These are phyloP conservation scores for Anarsia innoxiella DNA, from an alignment of 2,888 invertebrate species.

Conservation along the genomic window DNA sequence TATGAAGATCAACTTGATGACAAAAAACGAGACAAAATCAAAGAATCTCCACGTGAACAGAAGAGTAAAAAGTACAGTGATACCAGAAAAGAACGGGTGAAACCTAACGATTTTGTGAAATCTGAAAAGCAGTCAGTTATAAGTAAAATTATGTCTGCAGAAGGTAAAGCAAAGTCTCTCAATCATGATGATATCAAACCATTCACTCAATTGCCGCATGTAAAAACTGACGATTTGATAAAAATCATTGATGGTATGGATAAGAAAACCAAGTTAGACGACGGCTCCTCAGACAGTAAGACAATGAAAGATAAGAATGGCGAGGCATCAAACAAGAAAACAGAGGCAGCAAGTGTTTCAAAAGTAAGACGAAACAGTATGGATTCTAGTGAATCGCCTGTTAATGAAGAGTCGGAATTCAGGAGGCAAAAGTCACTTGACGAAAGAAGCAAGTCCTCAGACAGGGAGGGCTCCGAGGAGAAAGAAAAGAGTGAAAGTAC, in stretches of 20 bases:
- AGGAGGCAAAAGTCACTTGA: slow-evolving; percentile 75
- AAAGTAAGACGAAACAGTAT: slow-evolving; percentile 56
- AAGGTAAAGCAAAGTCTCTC: slow-evolving; percentile 48
- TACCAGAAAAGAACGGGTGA: slow-evolving; percentile 62
- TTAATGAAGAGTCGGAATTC: slow-evolving; percentile 50
- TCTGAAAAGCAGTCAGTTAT: slow-evolving; percentile 56
- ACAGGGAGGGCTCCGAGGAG: slow-evolving; percentile 71
- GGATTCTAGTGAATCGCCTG: slow-evolving; percentile 45
- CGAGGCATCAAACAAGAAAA: slow-evolving; percentile 38
- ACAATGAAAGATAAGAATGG: slow-evolving; percentile 49
- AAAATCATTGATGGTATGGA: slow-evolving; percentile 66
- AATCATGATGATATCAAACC: slow-evolving; percentile 68
- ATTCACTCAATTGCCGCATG: slow-evolving; percentile 67
- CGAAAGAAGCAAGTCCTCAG: slow-evolving; percentile 70
- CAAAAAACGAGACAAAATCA: slow-evolving; percentile 57
- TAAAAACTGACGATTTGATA: slow-evolving; percentile 64
- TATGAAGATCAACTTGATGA: slow-evolving; percentile 61
- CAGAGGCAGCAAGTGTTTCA: slow-evolving; percentile 25
- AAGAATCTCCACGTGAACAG: slow-evolving; percentile 61
- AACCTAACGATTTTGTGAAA: slow-evolving; percentile 45
- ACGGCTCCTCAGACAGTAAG: slow-evolving; percentile 29
- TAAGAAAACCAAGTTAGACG: slow-evolving; percentile 54
- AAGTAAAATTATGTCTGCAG: slow-evolving; percentile 52
- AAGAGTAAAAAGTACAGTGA: slow-evolving; percentile 70
- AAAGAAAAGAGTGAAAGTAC: slow-evolving; percentile 66